Evolutionary conservation across 2,113 vertebrate genomes (phyloP), one percentile per base, ranked within the genome.

Genomic region (Gymnobelideus leadbeateri): DNA sequence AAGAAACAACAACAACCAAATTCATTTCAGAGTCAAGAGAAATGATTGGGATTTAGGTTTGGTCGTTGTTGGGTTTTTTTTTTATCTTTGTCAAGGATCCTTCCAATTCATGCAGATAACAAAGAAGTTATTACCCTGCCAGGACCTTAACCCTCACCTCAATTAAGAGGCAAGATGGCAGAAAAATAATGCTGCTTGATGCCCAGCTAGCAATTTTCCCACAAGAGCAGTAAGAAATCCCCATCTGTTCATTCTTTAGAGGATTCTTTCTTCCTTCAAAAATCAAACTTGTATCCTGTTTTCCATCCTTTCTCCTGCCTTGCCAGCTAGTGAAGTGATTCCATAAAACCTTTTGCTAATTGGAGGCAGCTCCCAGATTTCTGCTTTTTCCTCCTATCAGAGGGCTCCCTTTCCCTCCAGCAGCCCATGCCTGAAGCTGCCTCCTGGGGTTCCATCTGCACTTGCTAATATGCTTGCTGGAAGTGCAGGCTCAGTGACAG

Each of bases 181-280:
- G n/a, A 14, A 57, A 84, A 84, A 43, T 43, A 84, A 84, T 43
- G 68, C 68, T 23, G n/a, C n/a, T 84, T 43, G n/a, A 84, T 43
- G 37, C 37, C n/a, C 68, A 21, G n/a, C 68, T 84, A 84, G 68
- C 68, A 43, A 68, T 23, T 51, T 54, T 6, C 37, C 53, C 50
- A 47, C 61, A 37, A 57, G 89, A 68, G 89, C 77, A 94, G 91
- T 25, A 68, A 93, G 12, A 89, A 11, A 50, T 43, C 43, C 23
- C 57, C 37, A 91, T 49, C 92, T 43, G 26, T 92, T 94, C 84
- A 10, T 61, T 91, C 49, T 89, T 89, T 53, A 91, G 91, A 94
- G 51, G 31, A 68, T 95, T 61, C 50, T 68, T 37, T 46, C 57
- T 47, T 57, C 91, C 31, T 43, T 43, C n/a, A 49, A 49, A 94